Percentiles rank a stretch among this genome's conserved stretches.
Conservation (phyloP, 2,888 invertebrate genomes). For the Deilephila porcellus region DNA sequence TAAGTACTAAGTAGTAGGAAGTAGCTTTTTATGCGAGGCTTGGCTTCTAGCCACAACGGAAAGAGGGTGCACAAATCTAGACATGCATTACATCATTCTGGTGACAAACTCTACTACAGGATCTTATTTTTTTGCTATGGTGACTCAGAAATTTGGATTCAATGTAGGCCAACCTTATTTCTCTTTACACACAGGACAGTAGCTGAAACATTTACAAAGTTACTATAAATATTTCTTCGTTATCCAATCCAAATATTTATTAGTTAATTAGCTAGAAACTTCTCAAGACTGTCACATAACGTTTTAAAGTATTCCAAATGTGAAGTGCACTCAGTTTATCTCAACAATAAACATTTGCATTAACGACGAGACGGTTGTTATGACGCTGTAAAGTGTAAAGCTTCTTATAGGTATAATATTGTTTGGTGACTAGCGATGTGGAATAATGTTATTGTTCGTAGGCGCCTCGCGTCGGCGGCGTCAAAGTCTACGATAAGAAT, state of each 20-base stretch:
- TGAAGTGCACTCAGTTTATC: neutral
- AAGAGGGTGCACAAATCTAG: constrained; percentile 2
- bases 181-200: no score
- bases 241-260: no score
- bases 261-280: no score
- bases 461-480: constrained; percentile 97
- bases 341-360: neutral
- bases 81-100: neutral
- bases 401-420: constrained; percentile 20
- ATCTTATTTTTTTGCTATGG: no score
- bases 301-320: neutral
- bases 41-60: neutral
- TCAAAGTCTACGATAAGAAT: constrained; percentile 98
- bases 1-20: no score
- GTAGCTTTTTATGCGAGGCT: no score
- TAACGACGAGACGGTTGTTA: neutral
- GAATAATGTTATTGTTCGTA: constrained; percentile 68
- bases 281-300: no score
- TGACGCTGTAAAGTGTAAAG: constrained; percentile 39
- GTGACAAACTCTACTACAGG: neutral
- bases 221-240: no score
- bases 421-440: constrained; percentile 12
- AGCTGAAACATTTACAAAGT: no score
- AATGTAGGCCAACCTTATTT: no score
- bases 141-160: no score